Percentiles rank a stretch among this genome's conserved stretches.
phyloP scores from a whole-genome alignment of 2,113 vertebrate genomes.

The Gymnogyps californianus region DNA sequence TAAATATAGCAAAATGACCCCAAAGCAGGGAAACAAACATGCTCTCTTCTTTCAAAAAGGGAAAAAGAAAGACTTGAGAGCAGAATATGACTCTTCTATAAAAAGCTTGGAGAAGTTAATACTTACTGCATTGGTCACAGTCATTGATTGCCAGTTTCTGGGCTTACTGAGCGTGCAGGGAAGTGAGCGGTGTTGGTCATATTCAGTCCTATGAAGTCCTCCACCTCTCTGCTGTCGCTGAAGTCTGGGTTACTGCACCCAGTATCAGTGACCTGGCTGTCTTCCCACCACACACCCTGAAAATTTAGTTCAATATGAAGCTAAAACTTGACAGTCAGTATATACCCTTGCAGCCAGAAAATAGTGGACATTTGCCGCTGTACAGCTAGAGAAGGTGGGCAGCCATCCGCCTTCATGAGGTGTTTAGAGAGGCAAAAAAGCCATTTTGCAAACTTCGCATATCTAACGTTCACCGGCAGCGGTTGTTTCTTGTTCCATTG shows the following conservation, averaged over 20 bases:
- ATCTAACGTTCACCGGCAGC: background rate
- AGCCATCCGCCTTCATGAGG: background rate
- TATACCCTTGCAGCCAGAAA: background rate
- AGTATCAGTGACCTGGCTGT: background rate
- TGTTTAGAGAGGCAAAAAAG: background rate
- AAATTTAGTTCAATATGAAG: background rate
- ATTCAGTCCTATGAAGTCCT: background rate
- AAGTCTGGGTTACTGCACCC: background rate
- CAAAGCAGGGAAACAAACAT: background rate
- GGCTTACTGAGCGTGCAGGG: background rate
- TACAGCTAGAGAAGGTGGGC: background rate
- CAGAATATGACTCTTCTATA: background rate
- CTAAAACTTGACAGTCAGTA: background rate
- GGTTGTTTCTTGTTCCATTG: background rate
- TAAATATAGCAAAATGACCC: background rate
- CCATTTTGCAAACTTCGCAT: background rate
- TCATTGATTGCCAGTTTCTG: background rate
- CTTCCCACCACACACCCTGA: background rate
- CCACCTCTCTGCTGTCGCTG: background rate
- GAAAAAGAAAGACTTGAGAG: background rate
- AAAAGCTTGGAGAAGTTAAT: background rate
- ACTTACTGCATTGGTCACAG: background rate
- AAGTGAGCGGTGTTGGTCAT: background rate
- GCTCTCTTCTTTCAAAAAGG: background rate
- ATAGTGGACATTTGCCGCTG: background rate